These are phyloP conservation scores for Microcebus tavaratra DNA, from an alignment of 2,113 vertebrate species.

Conservation along the genomic window DNA sequence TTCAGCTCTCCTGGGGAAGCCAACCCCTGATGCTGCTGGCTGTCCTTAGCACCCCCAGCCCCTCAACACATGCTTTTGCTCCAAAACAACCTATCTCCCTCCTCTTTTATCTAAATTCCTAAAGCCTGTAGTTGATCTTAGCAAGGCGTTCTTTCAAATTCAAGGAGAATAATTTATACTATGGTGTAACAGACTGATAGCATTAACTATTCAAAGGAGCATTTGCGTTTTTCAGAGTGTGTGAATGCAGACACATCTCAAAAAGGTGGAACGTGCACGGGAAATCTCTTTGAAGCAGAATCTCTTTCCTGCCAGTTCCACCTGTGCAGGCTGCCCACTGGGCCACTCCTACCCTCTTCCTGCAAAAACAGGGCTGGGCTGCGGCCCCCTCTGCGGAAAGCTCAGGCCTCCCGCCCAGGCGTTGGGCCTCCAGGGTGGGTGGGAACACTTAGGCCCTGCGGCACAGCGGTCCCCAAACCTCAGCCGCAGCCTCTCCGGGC, in stretches of 20 bases:
- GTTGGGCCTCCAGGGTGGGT: slow-evolving; percentile 11
- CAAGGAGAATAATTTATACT: neutral
- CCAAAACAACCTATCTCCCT: neutral
- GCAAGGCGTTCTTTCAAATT: neutral
- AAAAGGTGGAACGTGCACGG: neutral
- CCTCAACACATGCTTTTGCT: neutral
- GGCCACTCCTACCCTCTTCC: neutral
- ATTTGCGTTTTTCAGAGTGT: neutral
- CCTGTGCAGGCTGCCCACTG: neutral
- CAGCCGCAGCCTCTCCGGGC: neutral
- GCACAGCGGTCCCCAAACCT: slow-evolving; percentile 1
- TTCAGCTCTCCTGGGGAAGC: neutral
- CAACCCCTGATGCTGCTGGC: neutral
- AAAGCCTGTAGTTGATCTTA: neutral
- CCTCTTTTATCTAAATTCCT: neutral
- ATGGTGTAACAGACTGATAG: neutral
- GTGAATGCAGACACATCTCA: neutral
- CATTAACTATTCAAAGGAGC: neutral
- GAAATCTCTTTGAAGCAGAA: neutral
- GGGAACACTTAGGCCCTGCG: neutral
- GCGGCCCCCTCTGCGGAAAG: neutral
- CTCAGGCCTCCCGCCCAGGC: neutral
- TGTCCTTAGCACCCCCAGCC: neutral
- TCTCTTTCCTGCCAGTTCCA: neutral
- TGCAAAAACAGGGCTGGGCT: neutral